Base-by-base conservation (phyloP, 2,113 vertebrate genomes). In the Datnioides undecimradiatus region DNA sequence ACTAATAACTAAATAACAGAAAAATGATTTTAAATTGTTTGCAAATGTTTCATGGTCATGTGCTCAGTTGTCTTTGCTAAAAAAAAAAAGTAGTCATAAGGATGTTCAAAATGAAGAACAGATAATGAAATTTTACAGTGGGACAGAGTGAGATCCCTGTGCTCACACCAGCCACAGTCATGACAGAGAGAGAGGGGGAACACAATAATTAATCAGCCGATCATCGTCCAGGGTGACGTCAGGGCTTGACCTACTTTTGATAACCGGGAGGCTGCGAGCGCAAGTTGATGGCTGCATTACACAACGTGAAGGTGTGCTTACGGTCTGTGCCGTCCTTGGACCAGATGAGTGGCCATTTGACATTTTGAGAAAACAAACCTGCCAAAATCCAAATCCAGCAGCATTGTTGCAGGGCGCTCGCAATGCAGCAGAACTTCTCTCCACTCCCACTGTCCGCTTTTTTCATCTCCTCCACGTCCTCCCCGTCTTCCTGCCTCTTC, bases 221-320 rank as follows among this genome's bases (percentile, higher is more conserved):
- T 90, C n/a, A 80, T 84, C 31, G 12, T 79, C 57, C n/a, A 8
- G 59, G 7, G 40, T 90, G 83, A 90, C 60, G 79, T 88, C 71
- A 64, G 49, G 10, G 41, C 46, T 76, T 58, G 76, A 87, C 91
- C 86, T 82, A 87, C 87, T 88, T 89, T n/a, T 63, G 33, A 46
- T 33, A 59, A 72, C 51, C 52, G 0, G 49, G 66, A 70, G 54
- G 16, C 29, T 57, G 27, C 36, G 63, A 74, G 14, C 11, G 74
- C 52, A 27, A 1, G 27, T 6, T 55, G 59, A 57, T 0, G 2
- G 25, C 40, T 7, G 8, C 34, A 0, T 63, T 9, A 43, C 49
- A 41, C 33, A 12, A 25, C 43, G 51, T 41, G 34, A 55, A 64
- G 48, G 68, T 58, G 66, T 66, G 33, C 51, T 52, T 9, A n/a